Conservation (phyloP, 2,888 invertebrate genomes). For the Rotaria sp. region DNA sequence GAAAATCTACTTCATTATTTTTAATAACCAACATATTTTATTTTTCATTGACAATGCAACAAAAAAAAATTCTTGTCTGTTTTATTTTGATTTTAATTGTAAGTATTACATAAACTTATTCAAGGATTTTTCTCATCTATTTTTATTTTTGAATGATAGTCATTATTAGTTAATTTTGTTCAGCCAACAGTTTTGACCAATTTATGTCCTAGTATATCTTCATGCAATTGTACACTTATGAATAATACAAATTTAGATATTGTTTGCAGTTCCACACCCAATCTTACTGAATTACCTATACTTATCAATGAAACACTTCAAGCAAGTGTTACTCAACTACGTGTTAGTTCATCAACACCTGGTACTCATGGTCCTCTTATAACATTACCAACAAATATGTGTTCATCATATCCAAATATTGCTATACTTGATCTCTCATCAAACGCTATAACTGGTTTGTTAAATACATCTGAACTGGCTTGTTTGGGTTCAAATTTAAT, state of each 20-base stretch:
- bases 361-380: not conserved
- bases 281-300: not conserved
- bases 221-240: slow-evolving; percentile 12
- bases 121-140: too few relatives aligned
- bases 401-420: not conserved
- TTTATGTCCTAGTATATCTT: not conserved
- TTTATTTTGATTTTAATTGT: not conserved
- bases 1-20: not conserved
- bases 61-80: not conserved
- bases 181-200: not conserved
- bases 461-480: not conserved
- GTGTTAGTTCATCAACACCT: not conserved
- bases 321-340: not conserved
- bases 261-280: not conserved
- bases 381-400: not conserved
- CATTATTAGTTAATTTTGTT: not conserved
- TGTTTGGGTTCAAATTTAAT: not conserved
- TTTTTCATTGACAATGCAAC: not conserved
- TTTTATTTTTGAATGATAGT: not conserved
- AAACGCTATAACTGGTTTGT: not conserved
- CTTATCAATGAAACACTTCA: not conserved
- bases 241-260: not conserved
- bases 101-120: not conserved
- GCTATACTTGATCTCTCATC: not conserved
- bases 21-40: not conserved